A percentile compares a stretch with the other conserved stretches of the same genome.
Conservation (phyloP, 2,113 vertebrate genomes). For the Brevimyrus niger region DNA sequence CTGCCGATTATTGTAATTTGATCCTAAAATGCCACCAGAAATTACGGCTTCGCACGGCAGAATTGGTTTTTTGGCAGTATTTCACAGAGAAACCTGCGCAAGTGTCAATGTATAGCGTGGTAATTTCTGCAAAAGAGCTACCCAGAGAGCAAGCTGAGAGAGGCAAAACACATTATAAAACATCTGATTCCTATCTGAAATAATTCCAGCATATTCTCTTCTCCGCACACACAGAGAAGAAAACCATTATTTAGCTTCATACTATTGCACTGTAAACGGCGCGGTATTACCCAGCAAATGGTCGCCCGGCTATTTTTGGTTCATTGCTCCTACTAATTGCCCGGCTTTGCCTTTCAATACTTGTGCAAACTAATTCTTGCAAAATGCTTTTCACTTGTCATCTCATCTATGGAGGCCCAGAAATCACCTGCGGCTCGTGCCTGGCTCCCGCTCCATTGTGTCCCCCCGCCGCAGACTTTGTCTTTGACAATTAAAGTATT, state of each 20-base stretch:
- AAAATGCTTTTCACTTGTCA: slow-evolving; percentile 81
- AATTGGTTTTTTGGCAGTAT: slow-evolving; percentile 28
- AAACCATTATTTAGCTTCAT: background rate
- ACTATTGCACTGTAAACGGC: background rate
- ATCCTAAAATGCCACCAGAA: slow-evolving; percentile 31
- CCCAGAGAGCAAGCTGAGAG: background rate
- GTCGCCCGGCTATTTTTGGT: slow-evolving; percentile 36
- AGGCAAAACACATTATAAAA: slow-evolving; percentile 9
- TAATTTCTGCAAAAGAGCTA: slow-evolving; percentile 1
- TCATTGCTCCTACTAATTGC: slow-evolving; percentile 63
- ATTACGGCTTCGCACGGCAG: slow-evolving; percentile 21
- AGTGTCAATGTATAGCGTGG: background rate
- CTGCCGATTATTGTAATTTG: slow-evolving; percentile 30
- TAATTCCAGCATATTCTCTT: slow-evolving; percentile 1
- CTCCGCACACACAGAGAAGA: background rate
- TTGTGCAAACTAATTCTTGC: slow-evolving; percentile 64
- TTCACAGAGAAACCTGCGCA: background rate
- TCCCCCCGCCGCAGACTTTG: slow-evolving; percentile 84
- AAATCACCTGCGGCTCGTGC: slow-evolving; percentile 78
- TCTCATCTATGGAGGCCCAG: slow-evolving; percentile 65
- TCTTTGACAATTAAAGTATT: slow-evolving; percentile 95
- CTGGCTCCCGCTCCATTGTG: slow-evolving; percentile 77
- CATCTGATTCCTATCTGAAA: slow-evolving; percentile 3
- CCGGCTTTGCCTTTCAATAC: slow-evolving; percentile 63
- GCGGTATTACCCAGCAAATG: background rate